Conservation (phyloP, 2,888 invertebrate genomes). For the Mimumesa dahlbomi region DNA sequence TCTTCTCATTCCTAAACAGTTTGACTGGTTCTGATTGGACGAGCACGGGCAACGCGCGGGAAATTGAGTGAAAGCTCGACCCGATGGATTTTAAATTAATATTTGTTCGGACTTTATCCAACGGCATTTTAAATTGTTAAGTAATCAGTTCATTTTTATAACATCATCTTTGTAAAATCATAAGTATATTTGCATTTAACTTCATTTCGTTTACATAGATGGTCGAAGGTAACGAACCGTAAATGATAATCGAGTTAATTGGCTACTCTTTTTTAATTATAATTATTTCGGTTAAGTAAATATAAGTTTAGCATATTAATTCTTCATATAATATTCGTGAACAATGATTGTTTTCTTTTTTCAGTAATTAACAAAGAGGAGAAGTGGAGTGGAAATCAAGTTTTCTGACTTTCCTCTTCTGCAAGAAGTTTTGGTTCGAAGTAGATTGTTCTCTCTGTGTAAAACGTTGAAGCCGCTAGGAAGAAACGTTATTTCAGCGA, state of each 20-base stretch:
- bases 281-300: no score
- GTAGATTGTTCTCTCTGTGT: neutral
- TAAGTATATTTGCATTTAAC: no score
- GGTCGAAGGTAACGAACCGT: no score
- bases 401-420: neutral
- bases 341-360: no score
- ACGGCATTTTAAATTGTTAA: neutral
- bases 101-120: neutral
- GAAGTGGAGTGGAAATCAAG: neutral
- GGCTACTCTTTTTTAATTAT: no score
- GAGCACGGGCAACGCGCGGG: constrained; percentile 2
- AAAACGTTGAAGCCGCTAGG: neutral
- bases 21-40: constrained; percentile 22
- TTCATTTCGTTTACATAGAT: no score
- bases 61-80: constrained; percentile 44
- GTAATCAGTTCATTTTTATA: no score
- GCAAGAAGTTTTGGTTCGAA: constrained; percentile 1
- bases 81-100: constrained; percentile 17
- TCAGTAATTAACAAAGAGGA: neutral
- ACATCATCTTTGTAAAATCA: no score
- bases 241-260: neutral
- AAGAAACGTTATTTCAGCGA: constrained; percentile 1
- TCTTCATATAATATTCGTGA: no score
- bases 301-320: no score
- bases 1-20: constrained; percentile 36